Percentiles rank a stretch among this genome's conserved stretches.
Evolutionary conservation across 2,888 invertebrate genomes (phyloP).

Genomic region (Marronus borbonicus): DNA sequence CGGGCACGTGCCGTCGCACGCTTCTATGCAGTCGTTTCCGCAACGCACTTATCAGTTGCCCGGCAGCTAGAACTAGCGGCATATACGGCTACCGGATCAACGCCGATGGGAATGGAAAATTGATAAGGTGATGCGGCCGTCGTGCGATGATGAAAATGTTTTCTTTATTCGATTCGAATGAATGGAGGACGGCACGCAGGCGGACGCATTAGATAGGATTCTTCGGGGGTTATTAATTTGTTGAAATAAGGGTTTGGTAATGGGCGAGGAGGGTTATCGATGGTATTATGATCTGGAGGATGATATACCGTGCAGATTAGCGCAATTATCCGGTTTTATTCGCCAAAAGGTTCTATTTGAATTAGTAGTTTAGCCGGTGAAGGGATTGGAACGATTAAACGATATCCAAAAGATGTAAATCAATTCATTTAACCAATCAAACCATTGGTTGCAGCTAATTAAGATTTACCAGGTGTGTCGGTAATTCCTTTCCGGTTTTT

Average conservation of each 20-base stretch:
- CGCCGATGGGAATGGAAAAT: background rate
- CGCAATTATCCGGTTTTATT: constrained; percentile 7
- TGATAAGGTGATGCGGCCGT: background rate
- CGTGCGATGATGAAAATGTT: constrained; percentile 7
- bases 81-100: no score
- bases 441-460: no score
- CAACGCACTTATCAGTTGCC: background rate
- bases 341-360: background rate
- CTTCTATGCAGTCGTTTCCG: background rate
- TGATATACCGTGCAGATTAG: background rate
- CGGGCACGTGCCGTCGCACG: constrained; percentile 32
- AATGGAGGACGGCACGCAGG: background rate
- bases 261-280: background rate
- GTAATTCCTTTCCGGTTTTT: no score
- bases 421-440: no score
- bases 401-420: no score
- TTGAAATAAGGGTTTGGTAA: constrained; percentile 1
- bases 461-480: no score
- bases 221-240: constrained; percentile 7
- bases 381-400: background rate
- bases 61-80: background rate
- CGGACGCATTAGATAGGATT: background rate
- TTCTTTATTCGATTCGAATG: constrained; percentile 5
- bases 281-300: background rate
- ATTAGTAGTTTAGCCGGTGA: background rate